phyloP scores from a whole-genome alignment of 2,888 invertebrate genomes.

The Phania funesta region DNA sequence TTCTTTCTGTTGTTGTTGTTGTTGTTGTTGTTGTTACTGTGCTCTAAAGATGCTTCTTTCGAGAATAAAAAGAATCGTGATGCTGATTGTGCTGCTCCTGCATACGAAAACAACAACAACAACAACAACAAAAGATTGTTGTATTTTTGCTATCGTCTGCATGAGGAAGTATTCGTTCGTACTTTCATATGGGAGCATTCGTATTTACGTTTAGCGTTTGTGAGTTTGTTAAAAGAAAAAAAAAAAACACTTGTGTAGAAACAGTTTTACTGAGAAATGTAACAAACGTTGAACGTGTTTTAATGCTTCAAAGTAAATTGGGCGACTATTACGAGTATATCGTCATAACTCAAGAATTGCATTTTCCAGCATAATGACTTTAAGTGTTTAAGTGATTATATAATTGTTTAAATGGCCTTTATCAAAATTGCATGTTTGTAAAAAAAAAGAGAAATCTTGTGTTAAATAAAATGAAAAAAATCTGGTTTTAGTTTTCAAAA shows the following conservation, averaged over 20 bases:
- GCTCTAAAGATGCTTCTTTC: constrained; percentile 51
- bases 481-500: no score
- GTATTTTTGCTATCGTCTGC: neutral
- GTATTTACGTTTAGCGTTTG: neutral
- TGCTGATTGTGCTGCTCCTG: constrained; percentile 47
- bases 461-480: no score
- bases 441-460: no score
- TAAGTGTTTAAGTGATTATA: no score
- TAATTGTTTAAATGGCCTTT: no score
- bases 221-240: neutral
- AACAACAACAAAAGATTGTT: neutral
- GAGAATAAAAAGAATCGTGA: constrained; percentile 56
- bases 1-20: constrained; percentile 45
- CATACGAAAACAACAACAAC: constrained; percentile 2
- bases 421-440: no score
- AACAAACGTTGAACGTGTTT: constrained; percentile 16
- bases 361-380: no score
- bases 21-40: constrained; percentile 17
- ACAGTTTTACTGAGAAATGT: constrained; percentile 8
- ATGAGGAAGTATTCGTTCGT: neutral
- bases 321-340: no score
- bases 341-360: no score
- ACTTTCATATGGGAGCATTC: neutral
- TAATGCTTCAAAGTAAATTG: neutral
- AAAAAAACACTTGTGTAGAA: no score